These are phyloP conservation scores for Emys orbicularis DNA, from an alignment of 2,797 vertebrate genomes.

Conservation along the genomic window DNA sequence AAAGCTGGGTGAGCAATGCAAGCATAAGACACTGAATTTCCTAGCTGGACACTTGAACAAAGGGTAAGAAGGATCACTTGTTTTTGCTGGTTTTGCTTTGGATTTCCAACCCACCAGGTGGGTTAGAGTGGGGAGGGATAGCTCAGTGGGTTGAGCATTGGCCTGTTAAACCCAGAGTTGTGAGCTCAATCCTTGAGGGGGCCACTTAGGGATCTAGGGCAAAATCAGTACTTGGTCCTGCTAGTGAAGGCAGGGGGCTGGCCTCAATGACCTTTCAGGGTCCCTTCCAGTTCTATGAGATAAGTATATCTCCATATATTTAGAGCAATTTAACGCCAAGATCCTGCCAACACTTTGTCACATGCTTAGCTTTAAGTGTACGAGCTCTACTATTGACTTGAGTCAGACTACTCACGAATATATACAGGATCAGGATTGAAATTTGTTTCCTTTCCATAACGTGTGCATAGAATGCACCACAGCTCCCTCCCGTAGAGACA, in stretches of 20 bases:
- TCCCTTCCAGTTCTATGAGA: too few relatives aligned
- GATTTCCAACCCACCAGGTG: background rate
- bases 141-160: too few relatives aligned
- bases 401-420: background rate
- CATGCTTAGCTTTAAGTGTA: background rate
- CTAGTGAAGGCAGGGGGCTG: too few relatives aligned
- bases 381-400: background rate
- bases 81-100: background rate
- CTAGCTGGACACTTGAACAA: background rate
- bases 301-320: background rate
- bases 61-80: background rate
- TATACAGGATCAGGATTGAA: slow-evolving; percentile 13
- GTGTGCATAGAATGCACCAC: background rate
- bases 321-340: background rate
- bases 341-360: slow-evolving; percentile 11
- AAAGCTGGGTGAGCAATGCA: background rate
- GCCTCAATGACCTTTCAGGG: too few relatives aligned
- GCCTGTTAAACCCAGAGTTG: too few relatives aligned
- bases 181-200: too few relatives aligned
- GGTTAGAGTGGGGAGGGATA: too few relatives aligned
- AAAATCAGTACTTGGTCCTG: too few relatives aligned
- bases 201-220: too few relatives aligned
- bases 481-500: background rate
- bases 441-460: background rate
- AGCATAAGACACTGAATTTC: background rate